A percentile compares a stretch with the other conserved stretches of the same genome.
Evolutionary conservation across 2,888 invertebrate species (phyloP).

Genomic region (Megastigmus dorsalis): DNA sequence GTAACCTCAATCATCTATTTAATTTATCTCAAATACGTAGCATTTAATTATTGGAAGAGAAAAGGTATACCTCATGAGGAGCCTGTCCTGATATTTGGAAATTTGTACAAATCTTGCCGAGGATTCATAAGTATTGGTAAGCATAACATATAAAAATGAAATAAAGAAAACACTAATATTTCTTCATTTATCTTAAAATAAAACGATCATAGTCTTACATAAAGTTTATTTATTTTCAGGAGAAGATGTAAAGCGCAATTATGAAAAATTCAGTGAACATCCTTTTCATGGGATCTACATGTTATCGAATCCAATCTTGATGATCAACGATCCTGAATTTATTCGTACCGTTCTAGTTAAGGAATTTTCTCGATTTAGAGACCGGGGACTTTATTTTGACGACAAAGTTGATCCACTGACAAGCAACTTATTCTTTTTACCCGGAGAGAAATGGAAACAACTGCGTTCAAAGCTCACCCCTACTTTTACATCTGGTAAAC

Average conservation of each 20-base stretch:
- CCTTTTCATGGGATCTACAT: constrained; percentile 64
- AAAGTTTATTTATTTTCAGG: constrained; percentile 55
- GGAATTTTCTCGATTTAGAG: constrained; percentile 69
- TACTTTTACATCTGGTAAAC: constrained; percentile 72
- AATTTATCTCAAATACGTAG: constrained; percentile 59
- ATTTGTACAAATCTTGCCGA: constrained; percentile 51
- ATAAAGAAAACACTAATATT: neutral
- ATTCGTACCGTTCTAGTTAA: constrained; percentile 66
- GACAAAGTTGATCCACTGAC: constrained; percentile 66
- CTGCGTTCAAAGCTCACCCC: constrained; percentile 70
- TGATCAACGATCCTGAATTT: constrained; percentile 67
- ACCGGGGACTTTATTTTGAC: constrained; percentile 66
- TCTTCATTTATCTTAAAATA: neutral
- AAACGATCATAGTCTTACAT: neutral
- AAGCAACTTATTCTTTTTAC: constrained; percentile 64
- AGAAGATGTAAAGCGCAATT: constrained; percentile 57
- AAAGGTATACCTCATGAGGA: constrained; percentile 54
- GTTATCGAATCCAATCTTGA: constrained; percentile 63
- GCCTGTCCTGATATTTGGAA: constrained; percentile 60
- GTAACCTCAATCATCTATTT: constrained; percentile 45
- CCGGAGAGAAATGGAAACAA: constrained; percentile 69
- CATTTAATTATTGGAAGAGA: constrained; percentile 61
- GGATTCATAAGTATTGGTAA: constrained; percentile 57
- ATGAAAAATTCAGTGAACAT: constrained; percentile 58
- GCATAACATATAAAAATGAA: neutral